Evolutionary conservation across 2,797 vertebrate genomes (phyloP).

Genomic region (Darevskia nairensis): DNA sequence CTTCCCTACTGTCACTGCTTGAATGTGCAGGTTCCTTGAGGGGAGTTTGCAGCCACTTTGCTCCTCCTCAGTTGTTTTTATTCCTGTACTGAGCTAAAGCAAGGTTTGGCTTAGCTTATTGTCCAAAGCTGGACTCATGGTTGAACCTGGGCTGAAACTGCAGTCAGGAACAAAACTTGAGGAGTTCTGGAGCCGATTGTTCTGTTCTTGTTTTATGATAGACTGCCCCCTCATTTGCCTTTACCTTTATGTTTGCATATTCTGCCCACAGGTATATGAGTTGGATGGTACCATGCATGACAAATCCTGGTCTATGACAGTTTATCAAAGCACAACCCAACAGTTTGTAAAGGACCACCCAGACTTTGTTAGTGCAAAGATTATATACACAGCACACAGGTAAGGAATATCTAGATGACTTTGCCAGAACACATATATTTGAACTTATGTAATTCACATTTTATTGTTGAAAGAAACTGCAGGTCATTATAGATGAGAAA

Average conservation of each 20-base stretch:
- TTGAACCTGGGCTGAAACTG: no score
- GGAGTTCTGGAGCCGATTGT: no score
- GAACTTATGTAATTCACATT: not conserved
- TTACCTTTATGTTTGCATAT: not conserved
- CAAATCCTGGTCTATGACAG: constrained; percentile 80
- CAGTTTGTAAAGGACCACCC: constrained; percentile 82
- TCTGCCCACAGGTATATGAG: constrained; percentile 85
- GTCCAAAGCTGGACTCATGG: no score
- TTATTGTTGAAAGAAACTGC: not conserved
- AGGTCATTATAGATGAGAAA: not conserved
- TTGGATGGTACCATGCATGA: constrained; percentile 83
- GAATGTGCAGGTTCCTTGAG: no score
- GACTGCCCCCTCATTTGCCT: not conserved
- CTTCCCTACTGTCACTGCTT: no score
- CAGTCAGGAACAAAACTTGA: no score
- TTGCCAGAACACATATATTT: not conserved
- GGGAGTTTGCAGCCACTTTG: no score
- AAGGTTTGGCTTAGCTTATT: no score
- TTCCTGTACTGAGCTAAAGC: no score
- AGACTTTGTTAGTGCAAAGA: constrained; percentile 86
- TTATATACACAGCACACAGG: constrained; percentile 86
- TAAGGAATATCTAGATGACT: constrained; percentile 57
- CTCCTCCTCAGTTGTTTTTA: no score
- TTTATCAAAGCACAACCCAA: constrained; percentile 80
- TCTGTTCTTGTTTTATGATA: not conserved